These are phyloP conservation scores for Phoenicopterus ruber DNA, from an alignment of 2,113 vertebrate genomes.

Conservation along the genomic window DNA sequence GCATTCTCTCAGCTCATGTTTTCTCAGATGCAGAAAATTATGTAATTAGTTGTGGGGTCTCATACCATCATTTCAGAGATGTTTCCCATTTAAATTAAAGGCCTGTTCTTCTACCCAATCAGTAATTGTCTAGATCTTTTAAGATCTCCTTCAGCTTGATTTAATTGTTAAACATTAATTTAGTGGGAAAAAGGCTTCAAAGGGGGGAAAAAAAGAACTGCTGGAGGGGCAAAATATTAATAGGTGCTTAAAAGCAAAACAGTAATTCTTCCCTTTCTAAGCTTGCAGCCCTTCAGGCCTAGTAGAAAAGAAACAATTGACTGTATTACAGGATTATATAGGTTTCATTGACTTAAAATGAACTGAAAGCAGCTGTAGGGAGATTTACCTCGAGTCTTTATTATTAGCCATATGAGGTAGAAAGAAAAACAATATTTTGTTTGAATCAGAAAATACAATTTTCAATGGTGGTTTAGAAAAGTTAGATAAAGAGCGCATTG, in stretches of 20 bases:
- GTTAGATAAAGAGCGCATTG: slow-evolving; percentile 42
- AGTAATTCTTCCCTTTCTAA: slow-evolving; percentile 88
- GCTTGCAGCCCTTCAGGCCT: slow-evolving; percentile 84
- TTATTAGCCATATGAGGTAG: slow-evolving; percentile 87
- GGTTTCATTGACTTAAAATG: slow-evolving; percentile 95
- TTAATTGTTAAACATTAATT: slow-evolving; percentile 87
- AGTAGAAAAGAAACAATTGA: slow-evolving; percentile 83
- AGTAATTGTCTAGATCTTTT: slow-evolving; percentile 82
- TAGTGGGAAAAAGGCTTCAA: slow-evolving; percentile 78
- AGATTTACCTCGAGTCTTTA: slow-evolving; percentile 93
- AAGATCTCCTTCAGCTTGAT: slow-evolving; percentile 81
- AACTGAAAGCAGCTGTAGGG: slow-evolving; percentile 91
- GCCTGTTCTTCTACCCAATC: slow-evolving; percentile 78
- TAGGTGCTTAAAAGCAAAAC: slow-evolving; percentile 81
- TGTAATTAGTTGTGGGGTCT: slow-evolving; percentile 90
- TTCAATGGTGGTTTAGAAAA: slow-evolving; percentile 80
- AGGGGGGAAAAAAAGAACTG: slow-evolving; percentile 67
- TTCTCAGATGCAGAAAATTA: slow-evolving; percentile 96
- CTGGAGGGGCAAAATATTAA: slow-evolving; percentile 81
- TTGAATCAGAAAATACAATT: slow-evolving; percentile 73
- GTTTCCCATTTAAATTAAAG: slow-evolving; percentile 85
- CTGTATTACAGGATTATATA: slow-evolving; percentile 91
- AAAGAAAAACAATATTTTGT: slow-evolving; percentile 88
- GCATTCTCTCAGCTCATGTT: slow-evolving; percentile 82
- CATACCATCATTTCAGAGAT: slow-evolving; percentile 76